Conservation (phyloP, 30 jellyfish, hydroid and myxozoan species). For the Chironex yamaguchii region DNA sequence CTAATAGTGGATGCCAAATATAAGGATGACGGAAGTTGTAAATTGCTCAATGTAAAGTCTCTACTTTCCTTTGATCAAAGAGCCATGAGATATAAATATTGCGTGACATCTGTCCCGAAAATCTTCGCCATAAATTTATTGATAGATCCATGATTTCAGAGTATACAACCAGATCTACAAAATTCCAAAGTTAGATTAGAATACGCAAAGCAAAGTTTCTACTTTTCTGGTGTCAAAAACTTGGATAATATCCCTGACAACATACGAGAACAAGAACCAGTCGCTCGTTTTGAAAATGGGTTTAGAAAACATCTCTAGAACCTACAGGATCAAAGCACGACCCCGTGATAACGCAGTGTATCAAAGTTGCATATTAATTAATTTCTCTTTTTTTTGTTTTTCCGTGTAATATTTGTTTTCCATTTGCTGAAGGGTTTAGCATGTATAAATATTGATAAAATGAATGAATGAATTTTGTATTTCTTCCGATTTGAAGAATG, state of each 20-base stretch:
- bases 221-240: constrained; percentile 39
- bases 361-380: no score
- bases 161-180: constrained; percentile 31
- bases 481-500: no score
- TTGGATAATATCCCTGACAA: constrained; percentile 32
- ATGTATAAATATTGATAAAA: no score
- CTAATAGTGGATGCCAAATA: constrained; percentile 17
- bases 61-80: constrained; percentile 7
- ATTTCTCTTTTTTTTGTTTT: no score
- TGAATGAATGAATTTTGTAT: no score
- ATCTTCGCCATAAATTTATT: constrained; percentile 1
- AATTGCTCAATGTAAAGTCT: constrained; percentile 4
- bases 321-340: no score
- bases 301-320: no score
- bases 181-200: constrained; percentile 19
- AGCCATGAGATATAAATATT: constrained; percentile 16
- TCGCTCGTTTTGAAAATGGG: no score
- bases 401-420: no score
- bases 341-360: no score
- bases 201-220: constrained; percentile 1
- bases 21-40: constrained; percentile 26
- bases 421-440: no score
- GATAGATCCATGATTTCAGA: constrained; percentile 21
- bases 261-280: constrained; percentile 22
- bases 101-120: constrained; percentile 29